Evolutionary conservation across 2,888 invertebrate genomes (phyloP), one percentile per base, ranked within the genome.

Genomic region (Macrophya alboannulata): DNA sequence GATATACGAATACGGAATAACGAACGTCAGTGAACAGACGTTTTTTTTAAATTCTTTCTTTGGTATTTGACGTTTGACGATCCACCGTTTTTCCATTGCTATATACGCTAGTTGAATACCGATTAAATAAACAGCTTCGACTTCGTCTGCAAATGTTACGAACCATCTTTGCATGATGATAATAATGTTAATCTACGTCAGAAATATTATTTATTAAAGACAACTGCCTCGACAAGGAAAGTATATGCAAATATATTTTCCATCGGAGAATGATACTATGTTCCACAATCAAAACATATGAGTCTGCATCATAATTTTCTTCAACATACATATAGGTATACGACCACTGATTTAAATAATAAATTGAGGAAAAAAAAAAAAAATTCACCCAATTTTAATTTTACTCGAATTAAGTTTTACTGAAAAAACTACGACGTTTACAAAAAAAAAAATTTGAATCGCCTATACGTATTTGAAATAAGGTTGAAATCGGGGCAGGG

Each of bases 21-120:
- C 74, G 74, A 74, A 45, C 45, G 74, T 74, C 74, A 72, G 6
- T 43, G 37, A 43, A 72, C 6, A 72, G 17, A 72, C 43, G 43
- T 72, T 74, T 74, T 74, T 74, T 74, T 74, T 25, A 8, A 31
- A 37, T 15, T 68, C 31, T 68, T 12, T 68, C 68, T 68, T 25
- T 40, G 59, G 81, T 81, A 81, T 51, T 81, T 81, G 51, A 48
- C 76, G 48, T 15, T 76, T 51, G 59, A 81, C 81, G 59, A 43
- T 62, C 10, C 59, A 43, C 4, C 25, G n/a, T 81, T 81, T 59
- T 62, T 62, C 12, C 62, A 43, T 81, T 59, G 40, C 31, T 31
- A 31, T 31, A 31, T 15, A 81, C 62, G 62, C 62, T 62, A n/a
- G 40, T 43, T 17, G 62, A 81, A 81, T 81, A 81, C 9, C 9